phyloP scores from a whole-genome alignment of 1,140 invertebrate genomes.

The Macrocentrus cingulum region DNA sequence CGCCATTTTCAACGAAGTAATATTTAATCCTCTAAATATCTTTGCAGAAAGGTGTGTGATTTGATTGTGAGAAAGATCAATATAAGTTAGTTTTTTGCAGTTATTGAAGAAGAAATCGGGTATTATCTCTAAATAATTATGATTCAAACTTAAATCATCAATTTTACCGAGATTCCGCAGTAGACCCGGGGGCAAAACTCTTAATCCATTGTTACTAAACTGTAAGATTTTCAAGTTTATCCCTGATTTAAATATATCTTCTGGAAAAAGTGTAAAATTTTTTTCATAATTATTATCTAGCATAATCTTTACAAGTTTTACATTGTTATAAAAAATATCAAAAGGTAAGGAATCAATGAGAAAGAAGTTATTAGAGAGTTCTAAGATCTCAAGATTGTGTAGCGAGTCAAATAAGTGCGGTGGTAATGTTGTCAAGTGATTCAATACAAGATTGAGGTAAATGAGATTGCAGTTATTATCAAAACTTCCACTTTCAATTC shows the following conservation, averaged over 20 bases:
- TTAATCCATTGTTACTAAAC: conserved; percentile 58
- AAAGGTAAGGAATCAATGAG: conserved; percentile 57
- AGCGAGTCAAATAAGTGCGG: conserved; percentile 62
- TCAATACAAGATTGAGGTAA: conserved; percentile 64
- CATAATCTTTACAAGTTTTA: conserved; percentile 1
- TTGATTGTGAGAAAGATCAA: conserved; percentile 60
- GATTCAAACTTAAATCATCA: conserved; percentile 51
- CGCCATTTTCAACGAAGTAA: conserved; percentile 62
- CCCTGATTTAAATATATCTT: conserved; percentile 61
- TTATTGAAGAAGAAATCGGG: conserved; percentile 62
- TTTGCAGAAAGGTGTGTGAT: conserved; percentile 60
- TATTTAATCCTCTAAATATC: conserved; percentile 57
- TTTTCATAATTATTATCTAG: conserved; percentile 53
- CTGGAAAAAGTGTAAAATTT: conserved; percentile 59
- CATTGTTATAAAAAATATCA: conserved; percentile 56
- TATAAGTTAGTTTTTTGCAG: too few relatives aligned
- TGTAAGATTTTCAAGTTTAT: conserved; percentile 59
- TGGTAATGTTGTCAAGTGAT: conserved; percentile 62
- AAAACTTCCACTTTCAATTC: conserved; percentile 64
- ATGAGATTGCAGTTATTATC: conserved; percentile 60
- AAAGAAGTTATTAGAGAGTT: conserved; percentile 65
- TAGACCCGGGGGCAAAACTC: conserved; percentile 61
- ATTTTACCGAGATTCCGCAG: conserved; percentile 54
- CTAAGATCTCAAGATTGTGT: conserved; percentile 61
- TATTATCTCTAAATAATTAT: conserved; percentile 60